Evolutionary conservation across 2,797 vertebrate species (phyloP), one percentile per base, ranked within the genome.

Genomic region (Adelosebastes latens): DNA sequence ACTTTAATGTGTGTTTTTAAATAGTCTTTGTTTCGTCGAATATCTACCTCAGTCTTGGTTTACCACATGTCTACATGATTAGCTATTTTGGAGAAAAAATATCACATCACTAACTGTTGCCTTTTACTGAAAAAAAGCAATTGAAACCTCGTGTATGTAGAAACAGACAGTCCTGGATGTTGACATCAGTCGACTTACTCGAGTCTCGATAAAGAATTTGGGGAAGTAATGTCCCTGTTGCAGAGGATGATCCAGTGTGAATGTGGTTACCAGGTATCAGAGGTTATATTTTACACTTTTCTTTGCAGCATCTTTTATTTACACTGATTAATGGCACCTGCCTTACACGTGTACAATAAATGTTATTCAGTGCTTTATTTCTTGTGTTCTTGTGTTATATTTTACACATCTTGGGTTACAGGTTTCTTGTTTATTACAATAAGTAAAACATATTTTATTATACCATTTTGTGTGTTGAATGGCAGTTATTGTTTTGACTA

Each of bases 41-140:
- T 81, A 94, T 93, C 94, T 95, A 96, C 94, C 94, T 96, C 94
- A 94, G 84, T 92, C 91, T 93, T 92, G 86, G 86, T 91, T 92
- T 90, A 89, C 84, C 76, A 91, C 85, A 82, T 69, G 29, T 85
- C 80, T 79, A 84, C 86, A 81, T 82, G 65, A 82, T 85, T 61
- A 61, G 72, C 67, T 79, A 84, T 67, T 75, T 84, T 46, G 62
- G 66, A 52, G 18, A 39, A 42, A 39, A 52, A 46, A 65, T 11
- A 75, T 65, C 49, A 79, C 77, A 82, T 82, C 70, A 79, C 34
- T 75, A 73, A 87, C 69, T 76, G 76, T 88, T 91, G 83, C 90
- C 81, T 90, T 90, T 79, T 49, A 63, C 32, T 81, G 58, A 87
- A 79, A 64, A 53, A 42, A 68, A 75, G 63, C 68, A 55, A 77